Evolutionary conservation across 2,113 vertebrate species (phyloP), one percentile per base, ranked within the genome.

Genomic region (Barnardius zonarius): DNA sequence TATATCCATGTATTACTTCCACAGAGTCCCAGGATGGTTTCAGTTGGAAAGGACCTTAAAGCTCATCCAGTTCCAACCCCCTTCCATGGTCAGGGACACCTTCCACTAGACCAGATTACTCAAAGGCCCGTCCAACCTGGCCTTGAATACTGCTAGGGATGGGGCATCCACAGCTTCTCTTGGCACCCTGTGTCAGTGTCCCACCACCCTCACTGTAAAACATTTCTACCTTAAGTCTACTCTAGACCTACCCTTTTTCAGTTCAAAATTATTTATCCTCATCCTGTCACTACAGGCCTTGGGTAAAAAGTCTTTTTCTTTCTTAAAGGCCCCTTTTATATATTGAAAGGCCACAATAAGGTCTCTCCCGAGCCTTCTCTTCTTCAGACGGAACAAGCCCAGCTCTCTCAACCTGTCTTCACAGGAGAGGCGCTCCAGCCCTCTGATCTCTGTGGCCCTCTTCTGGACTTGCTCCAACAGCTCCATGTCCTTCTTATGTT

Each of bases 371-470:
- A 57, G 20, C 9, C 23, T 39, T n/a, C 44, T 46, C 52, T 68
- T 49, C 49, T 70, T 49, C 66, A 78, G 30, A 22, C 20, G 27
- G 35, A 55, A 55, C 11, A 22, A 70, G 1, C 7, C 16, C 64
- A n/a, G 13, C 25, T 43, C 20, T 49, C 24, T 43, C 31, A 64
- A 12, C 20, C 11, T 43, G 3, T 62, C 31, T 2, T 16, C 13
- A 41, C 0, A 55, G 48, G 0, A 35, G 5, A 64, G 30, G 20
- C 35, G 20, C 2, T 35, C 31, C 43, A 57, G 8, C 5, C 11
- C 22, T 13, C 27, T 13, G 14, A 72, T 1, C 12, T 13, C 7
- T 2, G 0, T 37, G 35, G 2, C 57, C 12, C 27, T 63, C 17
- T 27, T 23, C 72, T 31, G 55, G n/a, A 48, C 48, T 7, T 0